Evolutionary conservation across 2,113 vertebrate genomes (phyloP), one percentile per base, ranked within the genome.

Genomic region (Erythrocebus patas): DNA sequence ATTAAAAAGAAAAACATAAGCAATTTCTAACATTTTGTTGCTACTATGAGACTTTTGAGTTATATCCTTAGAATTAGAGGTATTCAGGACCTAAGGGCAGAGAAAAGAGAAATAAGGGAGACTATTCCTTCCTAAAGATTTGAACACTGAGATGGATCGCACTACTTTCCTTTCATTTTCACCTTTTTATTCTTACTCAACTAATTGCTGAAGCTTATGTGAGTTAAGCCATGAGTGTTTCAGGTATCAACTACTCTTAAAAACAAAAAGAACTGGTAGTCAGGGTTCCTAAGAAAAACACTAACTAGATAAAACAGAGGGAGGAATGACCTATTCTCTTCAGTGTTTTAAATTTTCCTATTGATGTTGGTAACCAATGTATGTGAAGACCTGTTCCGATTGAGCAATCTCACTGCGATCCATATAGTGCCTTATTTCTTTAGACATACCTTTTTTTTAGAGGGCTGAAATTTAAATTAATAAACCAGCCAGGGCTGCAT

Each of bases 391-490:
- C 83, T 70, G 7, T 95, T 92, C 78, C 16, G 6, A 87, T 50
- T 11, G 57, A 94, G 32, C 61, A 30, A 1, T 50, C 80, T 97
- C 43, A 9, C 85, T 59, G 50, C 1, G 0, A 64, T 91, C 84
- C 22, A 23, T 2, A 55, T n/a, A 81, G 57, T n/a, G 64, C 84
- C 75, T 89, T 88, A 72, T 92, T 96, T 95, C 96, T 97, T 83
- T 76, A 95, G 83, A 94, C 70, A 66, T 61, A 70, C 59, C 86
- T 96, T 97, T 96, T 91, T 68, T 30, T 64, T 61, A 95, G 94
- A 97, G 38, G 81, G 68, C 61, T 97, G 96, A 91, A 96, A 97
- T 95, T 90, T 97, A 96, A 97, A 97, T 97, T 97, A 97, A 97
- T 95, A 96, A 98, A 89, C 92, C 95, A 97, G 76, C 38, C 50